These are phyloP conservation scores for Psococerastis gibbosa DNA, from an alignment of 2,888 invertebrate genomes.

Conservation along the genomic window DNA sequence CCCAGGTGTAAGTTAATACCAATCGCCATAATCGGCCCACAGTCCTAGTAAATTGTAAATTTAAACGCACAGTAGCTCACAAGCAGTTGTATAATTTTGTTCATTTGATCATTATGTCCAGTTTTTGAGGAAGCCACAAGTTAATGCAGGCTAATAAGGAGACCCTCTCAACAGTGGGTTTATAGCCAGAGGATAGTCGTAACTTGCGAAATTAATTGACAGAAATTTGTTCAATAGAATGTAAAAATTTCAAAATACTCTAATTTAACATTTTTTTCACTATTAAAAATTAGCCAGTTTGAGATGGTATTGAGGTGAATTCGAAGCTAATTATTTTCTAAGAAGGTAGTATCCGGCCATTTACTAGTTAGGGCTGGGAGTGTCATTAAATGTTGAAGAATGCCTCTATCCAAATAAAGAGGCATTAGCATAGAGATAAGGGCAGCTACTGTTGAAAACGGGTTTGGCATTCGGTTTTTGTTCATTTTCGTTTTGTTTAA, in stretches of 20 bases:
- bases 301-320: constrained; percentile 2
- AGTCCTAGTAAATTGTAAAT: no score
- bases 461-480: not conserved
- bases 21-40: no score
- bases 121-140: no score
- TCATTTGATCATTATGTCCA: no score
- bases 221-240: constrained; percentile 9
- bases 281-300: constrained; percentile 11
- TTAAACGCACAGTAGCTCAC: no score
- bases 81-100: no score
- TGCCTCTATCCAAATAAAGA: not conserved
- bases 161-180: no score
- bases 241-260: constrained; percentile 2
- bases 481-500: constrained; percentile 1
- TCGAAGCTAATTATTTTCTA: constrained; percentile 7
- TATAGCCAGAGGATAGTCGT: no score
- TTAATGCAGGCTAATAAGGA: no score
- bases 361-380: no score
- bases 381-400: not conserved
- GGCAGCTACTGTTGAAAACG: constrained; percentile 9
- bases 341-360: not conserved
- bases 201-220: constrained; percentile 9
- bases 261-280: constrained; percentile 17
- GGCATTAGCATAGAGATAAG: constrained; percentile 8
- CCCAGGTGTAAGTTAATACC: no score